Evolutionary conservation across 2,797 vertebrate species (phyloP), one percentile per base, ranked within the genome.

Genomic region (Thunnus albacares): DNA sequence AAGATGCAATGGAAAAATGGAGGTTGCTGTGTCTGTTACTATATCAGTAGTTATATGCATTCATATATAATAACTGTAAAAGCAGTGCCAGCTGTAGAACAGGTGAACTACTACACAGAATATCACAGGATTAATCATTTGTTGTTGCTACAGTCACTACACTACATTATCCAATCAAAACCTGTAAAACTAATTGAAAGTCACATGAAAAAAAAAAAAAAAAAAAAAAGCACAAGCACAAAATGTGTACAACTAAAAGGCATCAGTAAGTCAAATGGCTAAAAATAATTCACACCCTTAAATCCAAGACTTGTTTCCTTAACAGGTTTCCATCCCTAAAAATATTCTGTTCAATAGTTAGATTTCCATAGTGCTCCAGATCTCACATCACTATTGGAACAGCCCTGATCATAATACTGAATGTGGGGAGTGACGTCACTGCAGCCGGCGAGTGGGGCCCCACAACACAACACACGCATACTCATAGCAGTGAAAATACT

Each of bases 341-440:
- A 58, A 69, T 55, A 26, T 24, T 60, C 30, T 56, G 26, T 41
- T 18, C 33, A 64, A 65, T 47, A 47, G 62, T 56, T 6, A 26
- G 15, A 47, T 45, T 62, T 51, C 45, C 51, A 60, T 79, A 64
- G 60, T 30, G 51, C 47, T 62, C 81, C 38, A 69, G 60, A 51
- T 78, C 74, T 51, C 71, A 55, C 45, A 57, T 11, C 62, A 69
- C 26, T 66, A 68, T 15, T 52, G 75, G 71, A 73, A 52, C 47
- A 69, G 58, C 62, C 41, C 59, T 58, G n/a, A 53, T 87, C 72
- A 65, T 70, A 84, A 80, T 78, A 82, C 53, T 58, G 75, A 81
- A 77, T 80, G 77, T 66, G 70, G 53, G 71, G 57, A 75, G 80
- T 90, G 87, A 90, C 56, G 68, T 89, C 90, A 87, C 70, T 71